Evolutionary conservation across 37 sponge, comb jelly and placozoan species (phyloP), one percentile per base, ranked within the genome.

Genomic region (Geodia barretti): DNA sequence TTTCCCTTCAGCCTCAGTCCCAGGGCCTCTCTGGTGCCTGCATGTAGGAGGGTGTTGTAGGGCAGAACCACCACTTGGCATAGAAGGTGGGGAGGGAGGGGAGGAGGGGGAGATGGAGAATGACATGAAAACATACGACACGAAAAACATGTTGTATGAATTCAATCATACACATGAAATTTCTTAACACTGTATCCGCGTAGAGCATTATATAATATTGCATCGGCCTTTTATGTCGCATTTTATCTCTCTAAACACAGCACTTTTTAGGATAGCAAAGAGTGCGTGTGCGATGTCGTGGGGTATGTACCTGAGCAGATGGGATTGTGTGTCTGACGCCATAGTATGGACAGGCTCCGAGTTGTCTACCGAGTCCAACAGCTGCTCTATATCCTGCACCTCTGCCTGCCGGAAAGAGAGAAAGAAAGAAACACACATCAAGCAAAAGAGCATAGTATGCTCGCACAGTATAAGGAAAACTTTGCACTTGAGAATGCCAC

Each of bases 261-360:
- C n/a, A n/a, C n/a, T n/a, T n/a, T n/a, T n/a, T n/a, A n/a, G n/a
- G n/a, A n/a, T n/a, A n/a, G n/a, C n/a, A n/a, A n/a, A n/a, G n/a
- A n/a, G n/a, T n/a, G n/a, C n/a, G n/a, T n/a, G n/a, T n/a, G n/a
- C n/a, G 19, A 58, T 58, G 60, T 20, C 19, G 60, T 19, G 19
- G 17, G 19, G 19, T 58, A 19, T 58, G 60, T 28, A 92, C 94
- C 87, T 97, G 92, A 29, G 98, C 98, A 35, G 83, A 38, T 39
- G 95, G 91, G 23, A 97, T 74, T 25, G 95, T 88, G 1, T 80
- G 36, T 39, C 99, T 64, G 1, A 91, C 81, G 9, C 91, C 93
- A 77, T 99, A 99, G 79, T 99, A 99, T 19, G 99, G 95, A 87
- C 99, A 99, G 20, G 95, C 90, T 42, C 72, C 60, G 62, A 91